Conservation (phyloP, 2,797 vertebrate species). For the Rallus crepitans region DNA sequence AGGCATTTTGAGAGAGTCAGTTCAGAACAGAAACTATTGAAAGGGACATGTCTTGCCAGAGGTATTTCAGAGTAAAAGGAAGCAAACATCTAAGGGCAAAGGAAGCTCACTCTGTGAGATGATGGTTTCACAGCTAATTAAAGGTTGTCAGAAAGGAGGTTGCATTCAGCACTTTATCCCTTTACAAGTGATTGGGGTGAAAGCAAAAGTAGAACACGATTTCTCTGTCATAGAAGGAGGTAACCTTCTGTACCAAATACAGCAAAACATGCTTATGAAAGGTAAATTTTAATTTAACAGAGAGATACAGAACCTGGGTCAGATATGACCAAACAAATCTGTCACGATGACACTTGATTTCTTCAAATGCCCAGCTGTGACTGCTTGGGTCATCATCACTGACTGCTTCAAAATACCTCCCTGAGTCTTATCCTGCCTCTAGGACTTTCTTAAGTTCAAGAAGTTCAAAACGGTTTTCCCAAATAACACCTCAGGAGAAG, state of each 20-base stretch:
- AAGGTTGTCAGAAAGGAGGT: neutral
- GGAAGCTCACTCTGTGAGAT: neutral
- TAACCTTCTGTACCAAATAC: neutral
- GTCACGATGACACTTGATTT: neutral
- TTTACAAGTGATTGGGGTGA: neutral
- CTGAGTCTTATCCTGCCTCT: neutral
- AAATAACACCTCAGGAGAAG: neutral
- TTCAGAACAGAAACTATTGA: neutral
- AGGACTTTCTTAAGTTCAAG: neutral
- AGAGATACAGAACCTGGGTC: neutral
- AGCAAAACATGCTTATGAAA: neutral
- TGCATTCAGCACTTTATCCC: neutral
- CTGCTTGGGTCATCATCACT: neutral
- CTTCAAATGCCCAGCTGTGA: neutral
- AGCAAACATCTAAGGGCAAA: neutral
- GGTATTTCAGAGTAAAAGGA: slow-evolving; percentile 28
- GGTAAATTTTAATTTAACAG: neutral
- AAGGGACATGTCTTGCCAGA: slow-evolving; percentile 13
- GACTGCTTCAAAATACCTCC: neutral
- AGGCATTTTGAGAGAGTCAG: neutral
- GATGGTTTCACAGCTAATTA: slow-evolving; percentile 5
- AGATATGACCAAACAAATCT: neutral
- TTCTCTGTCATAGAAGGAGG: neutral
- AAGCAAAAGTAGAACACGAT: neutral
- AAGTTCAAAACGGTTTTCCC: neutral